Conservation (phyloP, 2,797 vertebrate species). For the Lepilemur septentrionalis region DNA sequence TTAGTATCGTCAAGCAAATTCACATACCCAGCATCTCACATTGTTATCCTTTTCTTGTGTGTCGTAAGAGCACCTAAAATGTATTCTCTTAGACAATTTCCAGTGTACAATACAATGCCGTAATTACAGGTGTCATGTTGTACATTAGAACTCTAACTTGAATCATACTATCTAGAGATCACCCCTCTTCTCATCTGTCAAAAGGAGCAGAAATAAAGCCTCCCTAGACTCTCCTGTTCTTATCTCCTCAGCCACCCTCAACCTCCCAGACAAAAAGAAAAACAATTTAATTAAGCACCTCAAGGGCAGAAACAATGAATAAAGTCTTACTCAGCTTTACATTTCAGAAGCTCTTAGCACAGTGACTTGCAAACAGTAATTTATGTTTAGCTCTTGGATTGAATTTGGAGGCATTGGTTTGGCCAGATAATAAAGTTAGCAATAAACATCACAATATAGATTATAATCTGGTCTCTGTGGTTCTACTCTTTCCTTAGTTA, state of each 20-base stretch:
- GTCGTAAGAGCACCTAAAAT: not conserved
- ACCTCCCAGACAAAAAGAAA: not conserved
- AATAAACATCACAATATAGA: not conserved
- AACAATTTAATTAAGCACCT: not conserved
- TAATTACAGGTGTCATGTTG: not conserved
- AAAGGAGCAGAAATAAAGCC: not conserved
- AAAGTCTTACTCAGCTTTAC: not conserved
- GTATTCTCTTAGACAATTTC: not conserved
- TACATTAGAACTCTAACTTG: not conserved
- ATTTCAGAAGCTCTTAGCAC: not conserved
- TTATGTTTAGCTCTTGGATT: constrained; percentile 27
- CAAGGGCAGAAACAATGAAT: not conserved
- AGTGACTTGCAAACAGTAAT: not conserved
- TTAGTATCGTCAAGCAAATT: not conserved
- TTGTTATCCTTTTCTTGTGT: not conserved
- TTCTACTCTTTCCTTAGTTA: not conserved
- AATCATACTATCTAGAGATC: not conserved
- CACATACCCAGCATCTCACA: not conserved
- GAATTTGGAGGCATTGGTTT: not conserved
- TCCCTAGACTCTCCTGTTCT: not conserved
- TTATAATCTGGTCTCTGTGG: not conserved
- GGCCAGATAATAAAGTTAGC: constrained; percentile 1
- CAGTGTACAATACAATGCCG: not conserved
- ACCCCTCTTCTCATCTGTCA: not conserved
- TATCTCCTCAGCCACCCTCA: not conserved